These are phyloP conservation scores for Subacronicta megacephala DNA, from an alignment of 2,888 invertebrate genomes.

Conservation along the genomic window DNA sequence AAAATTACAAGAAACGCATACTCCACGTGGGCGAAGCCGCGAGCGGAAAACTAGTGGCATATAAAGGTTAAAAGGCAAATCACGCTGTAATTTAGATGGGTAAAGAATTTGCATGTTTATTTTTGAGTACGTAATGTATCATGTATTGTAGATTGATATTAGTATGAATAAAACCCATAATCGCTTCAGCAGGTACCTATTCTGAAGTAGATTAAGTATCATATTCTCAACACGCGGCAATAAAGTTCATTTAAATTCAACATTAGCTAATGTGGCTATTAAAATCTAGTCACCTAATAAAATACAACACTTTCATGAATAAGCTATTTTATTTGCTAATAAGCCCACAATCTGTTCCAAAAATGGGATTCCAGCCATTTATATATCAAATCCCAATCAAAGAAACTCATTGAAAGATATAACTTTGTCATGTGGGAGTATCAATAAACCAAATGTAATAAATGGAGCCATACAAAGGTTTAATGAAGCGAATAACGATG, in stretches of 20 bases:
- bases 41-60: too few relatives aligned
- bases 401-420: constrained; percentile 48
- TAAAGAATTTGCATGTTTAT: too few relatives aligned
- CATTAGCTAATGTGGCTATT: constrained; percentile 24
- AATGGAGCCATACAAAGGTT: constrained; percentile 65
- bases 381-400: constrained; percentile 46
- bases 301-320: constrained; percentile 17
- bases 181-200: too few relatives aligned
- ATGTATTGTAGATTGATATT: too few relatives aligned
- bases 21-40: too few relatives aligned
- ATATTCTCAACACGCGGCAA: constrained; percentile 6
- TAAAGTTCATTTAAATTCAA: constrained; percentile 14
- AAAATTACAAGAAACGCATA: too few relatives aligned
- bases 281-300: constrained; percentile 25
- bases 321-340: constrained; percentile 31
- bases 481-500: constrained; percentile 72
- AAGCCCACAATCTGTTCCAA: constrained; percentile 37
- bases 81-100: too few relatives aligned
- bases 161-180: too few relatives aligned
- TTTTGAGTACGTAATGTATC: too few relatives aligned
- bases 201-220: too few relatives aligned
- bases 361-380: constrained; percentile 30
- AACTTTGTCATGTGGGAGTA: constrained; percentile 64
- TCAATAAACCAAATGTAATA: constrained; percentile 64
- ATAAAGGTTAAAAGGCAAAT: too few relatives aligned